These are phyloP conservation scores for Neoarius graeffei DNA, from an alignment of 2,113 vertebrate species.

Conservation along the genomic window DNA sequence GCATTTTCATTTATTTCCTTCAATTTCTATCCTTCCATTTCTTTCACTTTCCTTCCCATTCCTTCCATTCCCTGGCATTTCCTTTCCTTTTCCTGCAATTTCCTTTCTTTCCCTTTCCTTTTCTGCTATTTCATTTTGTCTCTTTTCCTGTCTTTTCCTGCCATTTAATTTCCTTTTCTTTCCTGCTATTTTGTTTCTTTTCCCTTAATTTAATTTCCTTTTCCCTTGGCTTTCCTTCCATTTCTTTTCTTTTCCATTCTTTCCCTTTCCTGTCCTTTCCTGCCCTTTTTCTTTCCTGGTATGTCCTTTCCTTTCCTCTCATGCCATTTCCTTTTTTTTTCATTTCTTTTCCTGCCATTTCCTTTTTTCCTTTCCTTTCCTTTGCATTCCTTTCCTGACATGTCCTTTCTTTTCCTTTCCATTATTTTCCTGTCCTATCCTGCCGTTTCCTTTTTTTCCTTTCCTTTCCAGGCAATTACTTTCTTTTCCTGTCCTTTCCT, in stretches of 20 bases:
- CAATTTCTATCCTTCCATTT: constrained; percentile 36
- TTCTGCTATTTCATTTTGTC: not conserved
- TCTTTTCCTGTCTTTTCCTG: not conserved
- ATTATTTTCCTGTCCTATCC: not conserved
- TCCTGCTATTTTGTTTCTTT: not conserved
- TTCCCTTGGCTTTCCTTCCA: too few relatives aligned
- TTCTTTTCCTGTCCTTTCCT: not conserved
- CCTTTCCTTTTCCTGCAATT: not conserved
- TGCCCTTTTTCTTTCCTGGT: constrained; percentile 1
- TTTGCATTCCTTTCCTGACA: not conserved
- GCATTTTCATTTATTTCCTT: constrained; percentile 21
- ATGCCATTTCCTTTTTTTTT: constrained; percentile 23
- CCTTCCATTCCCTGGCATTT: too few relatives aligned
- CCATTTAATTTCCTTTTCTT: not conserved
- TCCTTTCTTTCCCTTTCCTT: constrained; percentile 12
- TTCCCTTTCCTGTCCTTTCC: not conserved
- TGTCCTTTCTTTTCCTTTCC: not conserved
- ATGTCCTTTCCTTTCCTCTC: not conserved
- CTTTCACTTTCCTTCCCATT: too few relatives aligned
- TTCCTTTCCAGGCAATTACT: not conserved
- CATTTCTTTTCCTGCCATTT: constrained; percentile 30
- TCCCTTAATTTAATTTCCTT: not conserved
- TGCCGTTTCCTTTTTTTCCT: not conserved
- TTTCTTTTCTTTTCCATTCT: not conserved
- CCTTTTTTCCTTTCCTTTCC: too few relatives aligned